Evolutionary conservation across 2,888 invertebrate species (phyloP), one percentile per base, ranked within the genome.

Genomic region (Lepidonotus clava): DNA sequence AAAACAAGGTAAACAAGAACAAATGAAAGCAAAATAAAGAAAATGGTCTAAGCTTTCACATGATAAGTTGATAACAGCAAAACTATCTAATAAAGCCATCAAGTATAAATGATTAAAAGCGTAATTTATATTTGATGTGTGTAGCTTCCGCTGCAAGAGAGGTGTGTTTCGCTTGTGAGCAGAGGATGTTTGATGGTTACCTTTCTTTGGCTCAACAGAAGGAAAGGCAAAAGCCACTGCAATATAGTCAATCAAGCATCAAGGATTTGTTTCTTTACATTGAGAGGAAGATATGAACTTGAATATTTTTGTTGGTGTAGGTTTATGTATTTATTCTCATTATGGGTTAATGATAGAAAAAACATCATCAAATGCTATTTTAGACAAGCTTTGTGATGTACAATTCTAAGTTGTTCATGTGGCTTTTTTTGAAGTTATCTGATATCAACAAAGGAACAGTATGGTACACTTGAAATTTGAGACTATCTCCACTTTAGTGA

Each of bases 171-270:
- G n/a, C n/a, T n/a, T n/a, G n/a, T n/a, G n/a, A n/a, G n/a, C n/a
- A n/a, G n/a, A n/a, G n/a, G n/a, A n/a, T n/a, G n/a, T n/a, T n/a
- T n/a, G n/a, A n/a, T 21, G 71, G 18, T 71, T 71, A 71, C 71
- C 71, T 71, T 71, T 71, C 71, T 71, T 71, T 21, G 71, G 18
- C 21, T 71, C 71, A 71, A 34, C 34, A 71, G 71, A 71, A n/a
- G 71, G 71, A n/a, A 38, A 38, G 71, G 71, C 38, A 71, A 71
- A 71, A 71, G 38, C 71, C 36, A 38, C 71, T 71, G 71, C 36
- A 34, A 71, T 11, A 38, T 71, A 71, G 38, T 66, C 28, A 32
- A 66, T 66, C n/a, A 71, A 34, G 14, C 36, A 71, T 38, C 34
- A 71, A 36, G 14, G 11, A 38, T 34, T 71, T 8, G n/a, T 56